Conservation (phyloP, 2,888 invertebrate species). For the Sphecodes monilicornis region DNA sequence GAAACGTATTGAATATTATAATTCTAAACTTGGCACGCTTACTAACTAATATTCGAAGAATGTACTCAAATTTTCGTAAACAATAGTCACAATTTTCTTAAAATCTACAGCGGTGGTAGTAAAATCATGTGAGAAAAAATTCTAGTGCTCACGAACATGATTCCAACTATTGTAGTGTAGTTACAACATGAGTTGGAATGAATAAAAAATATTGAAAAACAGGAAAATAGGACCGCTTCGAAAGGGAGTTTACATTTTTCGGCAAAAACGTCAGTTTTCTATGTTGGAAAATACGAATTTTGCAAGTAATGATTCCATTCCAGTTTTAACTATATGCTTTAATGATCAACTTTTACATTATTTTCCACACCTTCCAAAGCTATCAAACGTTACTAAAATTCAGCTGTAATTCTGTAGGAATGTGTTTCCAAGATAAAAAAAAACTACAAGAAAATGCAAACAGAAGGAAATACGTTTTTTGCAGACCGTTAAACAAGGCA, state of each 20-base stretch:
- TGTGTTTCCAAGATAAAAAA: neutral
- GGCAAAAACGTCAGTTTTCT: no score
- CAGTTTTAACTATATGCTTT: neutral
- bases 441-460: neutral
- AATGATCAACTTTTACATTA: neutral
- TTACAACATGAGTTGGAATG: neutral
- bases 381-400: neutral
- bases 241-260: neutral
- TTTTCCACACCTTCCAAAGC: neutral
- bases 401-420: neutral
- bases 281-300: neutral
- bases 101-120: no score
- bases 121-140: neutral
- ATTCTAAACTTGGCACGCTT: neutral
- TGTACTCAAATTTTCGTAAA: neutral
- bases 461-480: neutral
- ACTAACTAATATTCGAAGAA: neutral
- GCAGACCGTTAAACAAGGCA: neutral
- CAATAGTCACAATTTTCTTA: no score
- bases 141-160: neutral
- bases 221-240: neutral
- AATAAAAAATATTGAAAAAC: neutral
- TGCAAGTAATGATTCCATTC: neutral
- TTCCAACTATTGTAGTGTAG: neutral
- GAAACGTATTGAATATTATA: neutral